A percentile compares a stretch with the other conserved stretches of the same genome.
Conservation (phyloP, 2,888 invertebrate species). For the Odiellus spinosus region DNA sequence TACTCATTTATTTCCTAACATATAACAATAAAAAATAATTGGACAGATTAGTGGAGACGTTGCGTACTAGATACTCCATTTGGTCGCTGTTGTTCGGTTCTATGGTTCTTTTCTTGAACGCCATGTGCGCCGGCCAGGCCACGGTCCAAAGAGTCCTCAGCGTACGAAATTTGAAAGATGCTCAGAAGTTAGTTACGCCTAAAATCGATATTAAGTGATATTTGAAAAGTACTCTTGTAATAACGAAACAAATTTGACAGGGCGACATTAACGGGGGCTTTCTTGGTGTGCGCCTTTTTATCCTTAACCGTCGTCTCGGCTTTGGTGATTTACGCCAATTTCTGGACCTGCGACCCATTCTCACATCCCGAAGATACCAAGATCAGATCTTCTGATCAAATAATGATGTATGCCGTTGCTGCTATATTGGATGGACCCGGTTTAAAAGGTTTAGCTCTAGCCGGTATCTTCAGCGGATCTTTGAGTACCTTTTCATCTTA, state of each 20-base stretch:
- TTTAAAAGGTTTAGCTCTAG: slow-evolving; percentile 69
- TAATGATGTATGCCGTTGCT: slow-evolving; percentile 33
- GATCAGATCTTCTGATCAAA: slow-evolving; percentile 51
- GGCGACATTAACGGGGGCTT: too few species aligned
- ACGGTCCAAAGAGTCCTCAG: slow-evolving; percentile 42
- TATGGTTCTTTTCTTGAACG: slow-evolving; percentile 53
- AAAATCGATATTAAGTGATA: too few species aligned
- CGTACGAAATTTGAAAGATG: slow-evolving; percentile 23
- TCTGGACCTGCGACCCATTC: slow-evolving; percentile 62
- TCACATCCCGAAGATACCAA: too few species aligned
- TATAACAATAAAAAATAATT: slow-evolving; percentile 11
- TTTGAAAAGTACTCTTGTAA: neutral
- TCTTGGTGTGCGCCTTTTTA: slow-evolving; percentile 41
- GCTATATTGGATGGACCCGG: slow-evolving; percentile 44
- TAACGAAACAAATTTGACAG: neutral
- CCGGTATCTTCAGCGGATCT: slow-evolving; percentile 80
- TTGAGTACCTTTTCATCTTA: slow-evolving; percentile 80
- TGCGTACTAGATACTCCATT: slow-evolving; percentile 64
- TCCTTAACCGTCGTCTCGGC: slow-evolving; percentile 55
- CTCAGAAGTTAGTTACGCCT: slow-evolving; percentile 16
- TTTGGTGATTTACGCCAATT: slow-evolving; percentile 65
- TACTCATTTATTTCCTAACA: neutral
- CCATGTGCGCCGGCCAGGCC: slow-evolving; percentile 75
- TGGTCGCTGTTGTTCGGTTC: slow-evolving; percentile 65
- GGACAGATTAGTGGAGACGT: slow-evolving; percentile 54